Base-by-base conservation (phyloP, 2,888 invertebrate species). In the Lacanobia oleracea region DNA sequence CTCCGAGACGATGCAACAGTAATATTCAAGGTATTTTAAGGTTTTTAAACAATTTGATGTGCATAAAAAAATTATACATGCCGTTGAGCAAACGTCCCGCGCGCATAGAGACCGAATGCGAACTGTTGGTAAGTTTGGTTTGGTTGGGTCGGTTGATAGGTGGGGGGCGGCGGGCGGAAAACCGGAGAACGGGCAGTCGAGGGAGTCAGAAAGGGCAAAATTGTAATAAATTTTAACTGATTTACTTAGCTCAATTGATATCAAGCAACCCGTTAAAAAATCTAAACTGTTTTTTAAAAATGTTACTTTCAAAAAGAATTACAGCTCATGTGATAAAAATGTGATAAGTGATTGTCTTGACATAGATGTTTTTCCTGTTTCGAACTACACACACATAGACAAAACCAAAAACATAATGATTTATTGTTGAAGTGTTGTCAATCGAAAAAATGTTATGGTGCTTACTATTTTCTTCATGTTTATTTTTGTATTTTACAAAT, bases 41-140 rank as follows among this genome's bases (percentile, higher is more conserved):
- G 89, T 93, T 94, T 94, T 94, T 94, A 86, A 93, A 94, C 88
- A 93, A 93, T 94, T 94, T 95, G 84, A 95, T 92, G 88, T 94
- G 93, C 94, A 95, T 94, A 95, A 94, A 94, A 95, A 94, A 95
- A 93, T 91, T 93, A 93, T 91, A 93, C 96, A 96, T 95, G 91
- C 92, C 96, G 94, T 91, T 91, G 86, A 91, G 89, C 91, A 91
- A 88, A 94, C 96, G 96, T 96, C 96, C 92, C 89, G 87, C 94
- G 93, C 94, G 93, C 93, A 93, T 93, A 94, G 92, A 95, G 93
- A 95, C 94, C 95, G 94, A 96, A 96, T 96, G 96, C 96, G 96
- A 96, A 97, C 96, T 96, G 96, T 94, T 92, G 92, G 92, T 93
- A 92, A 80, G 86, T 87, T 94, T 93, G 91, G 91, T 90, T 93